Percentiles rank a stretch among this genome's conserved stretches.
These are phyloP conservation scores for Ctenomys sociabilis DNA, from an alignment of 2,113 vertebrate species.

Conservation along the genomic window DNA sequence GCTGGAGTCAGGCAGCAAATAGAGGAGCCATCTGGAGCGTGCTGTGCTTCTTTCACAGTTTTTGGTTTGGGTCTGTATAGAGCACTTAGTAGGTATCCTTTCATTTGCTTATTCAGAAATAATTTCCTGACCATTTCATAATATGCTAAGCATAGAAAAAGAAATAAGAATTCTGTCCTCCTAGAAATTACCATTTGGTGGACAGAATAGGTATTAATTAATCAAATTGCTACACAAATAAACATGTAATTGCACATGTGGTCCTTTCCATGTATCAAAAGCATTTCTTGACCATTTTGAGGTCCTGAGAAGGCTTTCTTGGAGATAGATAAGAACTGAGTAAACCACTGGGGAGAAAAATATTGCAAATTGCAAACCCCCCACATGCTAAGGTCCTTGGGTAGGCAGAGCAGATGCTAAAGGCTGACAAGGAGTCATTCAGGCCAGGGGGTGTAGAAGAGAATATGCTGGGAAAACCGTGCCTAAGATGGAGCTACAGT, in stretches of 20 bases:
- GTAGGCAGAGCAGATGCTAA: not conserved
- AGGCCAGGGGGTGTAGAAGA: not conserved
- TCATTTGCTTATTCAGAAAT: not conserved
- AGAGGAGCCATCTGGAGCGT: no score
- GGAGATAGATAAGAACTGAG: not conserved
- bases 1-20: no score
- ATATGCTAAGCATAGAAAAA: not conserved
- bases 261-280: not conserved
- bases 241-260: not conserved
- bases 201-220: not conserved
- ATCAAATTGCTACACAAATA: not conserved
- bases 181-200: not conserved
- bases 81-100: not conserved
- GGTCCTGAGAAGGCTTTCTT: not conserved
- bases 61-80: fast-evolving
- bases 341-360: not conserved
- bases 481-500: not conserved
- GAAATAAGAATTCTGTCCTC: not conserved
- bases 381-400: not conserved
- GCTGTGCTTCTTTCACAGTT: not conserved
- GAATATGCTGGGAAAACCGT: not conserved
- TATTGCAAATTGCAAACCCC: not conserved
- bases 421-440: not conserved
- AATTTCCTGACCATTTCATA: not conserved
- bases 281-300: not conserved